phyloP scores from a whole-genome alignment of 2,797 vertebrate species.

The Epinephelus malabaricus region DNA sequence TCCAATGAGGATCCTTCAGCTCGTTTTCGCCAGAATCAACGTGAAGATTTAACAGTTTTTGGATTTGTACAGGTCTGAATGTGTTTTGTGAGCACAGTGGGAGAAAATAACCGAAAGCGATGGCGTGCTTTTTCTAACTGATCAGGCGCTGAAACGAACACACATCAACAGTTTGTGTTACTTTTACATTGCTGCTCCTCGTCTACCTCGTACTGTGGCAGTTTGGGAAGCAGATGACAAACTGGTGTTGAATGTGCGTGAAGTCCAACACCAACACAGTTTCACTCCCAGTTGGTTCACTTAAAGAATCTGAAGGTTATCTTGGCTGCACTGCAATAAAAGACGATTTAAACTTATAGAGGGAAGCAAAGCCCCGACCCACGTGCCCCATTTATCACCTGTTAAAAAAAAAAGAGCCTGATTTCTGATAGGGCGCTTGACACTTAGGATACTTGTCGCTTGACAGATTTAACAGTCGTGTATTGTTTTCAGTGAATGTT shows the following conservation, averaged over 20 bases:
- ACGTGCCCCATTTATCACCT: neutral
- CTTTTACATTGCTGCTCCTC: conserved; percentile 18
- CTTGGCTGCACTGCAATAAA: conserved; percentile 21
- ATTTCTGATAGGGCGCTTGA: too few relatives aligned
- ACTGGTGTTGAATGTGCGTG: conserved; percentile 19
- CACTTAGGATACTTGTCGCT: too few relatives aligned
- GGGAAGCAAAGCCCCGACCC: conserved; percentile 10
- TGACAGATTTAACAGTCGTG: too few relatives aligned
- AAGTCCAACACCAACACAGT: neutral
- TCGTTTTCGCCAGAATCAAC: conserved; percentile 25
- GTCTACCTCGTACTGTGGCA: neutral
- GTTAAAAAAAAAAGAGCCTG: too few relatives aligned
- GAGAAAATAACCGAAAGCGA: conserved; percentile 18
- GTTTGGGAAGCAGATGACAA: conserved; percentile 35
- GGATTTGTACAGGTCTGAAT: conserved; percentile 15
- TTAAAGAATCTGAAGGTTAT: conserved; percentile 4
- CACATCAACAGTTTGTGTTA: conserved; percentile 7
- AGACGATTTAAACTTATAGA: neutral
- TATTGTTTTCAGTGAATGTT: too few relatives aligned
- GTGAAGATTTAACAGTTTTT: conserved; percentile 17
- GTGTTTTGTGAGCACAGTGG: conserved; percentile 9
- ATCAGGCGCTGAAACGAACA: conserved; percentile 19
- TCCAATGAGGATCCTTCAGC: conserved; percentile 67
- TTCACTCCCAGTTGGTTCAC: conserved; percentile 36
- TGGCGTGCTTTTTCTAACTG: neutral